Evolutionary conservation across 2,888 invertebrate species (phyloP), one percentile per base, ranked within the genome.

Genomic region (Zele albiditarsus): DNA sequence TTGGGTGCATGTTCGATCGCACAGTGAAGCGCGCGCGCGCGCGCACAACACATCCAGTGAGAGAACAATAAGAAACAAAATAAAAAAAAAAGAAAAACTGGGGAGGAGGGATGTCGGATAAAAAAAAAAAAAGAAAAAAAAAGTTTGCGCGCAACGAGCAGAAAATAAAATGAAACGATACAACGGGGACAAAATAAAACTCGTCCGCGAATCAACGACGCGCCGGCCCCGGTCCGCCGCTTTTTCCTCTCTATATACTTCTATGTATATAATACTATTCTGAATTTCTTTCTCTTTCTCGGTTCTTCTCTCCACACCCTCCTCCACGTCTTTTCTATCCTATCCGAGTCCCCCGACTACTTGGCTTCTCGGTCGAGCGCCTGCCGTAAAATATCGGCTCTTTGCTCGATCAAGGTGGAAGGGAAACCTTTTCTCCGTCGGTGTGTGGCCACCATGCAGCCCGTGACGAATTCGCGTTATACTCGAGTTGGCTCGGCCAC

Each of bases 401-500:
- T 60, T 25, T 46, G 58, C 62, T 67, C 72, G 72, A 27, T 38
- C 33, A 71, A 60, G 71, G 71, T 71, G 42, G 63, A 57, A 66
- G 70, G 76, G 72, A 78, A 79, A 75, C 74, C 73, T 77, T 77
- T 76, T 62, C 75, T 71, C 60, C 69, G 67, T 69, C 76, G 76
- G 75, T 80, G 78, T 79, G 79, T 76, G 80, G 77, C 77, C 79
- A 77, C 73, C 72, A 73, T 67, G 70, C 78, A 76, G 77, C 73
- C 79, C 80, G 76, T 80, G 80, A 80, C 80, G 80, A 80, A 80
- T 80, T 75, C 74, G 73, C 78, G 79, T 78, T 79, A 78, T 77
- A 79, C 79, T 66, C 73, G 77, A 76, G 68, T 77, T 79, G 77
- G 70, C 73, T 70, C 77, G 75, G 57, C 69, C 68, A 63, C 75